phyloP scores from a whole-genome alignment of 2,888 invertebrate species.

The Anorthoa munda region DNA sequence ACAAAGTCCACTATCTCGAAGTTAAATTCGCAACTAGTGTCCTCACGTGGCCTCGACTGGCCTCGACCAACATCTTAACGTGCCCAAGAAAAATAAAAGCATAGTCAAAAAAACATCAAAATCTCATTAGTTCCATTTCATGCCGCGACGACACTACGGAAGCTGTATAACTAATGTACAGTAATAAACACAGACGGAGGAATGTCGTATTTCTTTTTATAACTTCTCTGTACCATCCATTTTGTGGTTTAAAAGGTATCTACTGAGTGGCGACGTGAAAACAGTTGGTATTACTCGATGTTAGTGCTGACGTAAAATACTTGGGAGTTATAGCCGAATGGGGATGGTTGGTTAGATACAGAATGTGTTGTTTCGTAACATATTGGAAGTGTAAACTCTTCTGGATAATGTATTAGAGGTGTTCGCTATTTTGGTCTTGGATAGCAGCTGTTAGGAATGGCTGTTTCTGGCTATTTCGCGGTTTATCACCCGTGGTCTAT shows the following conservation, averaged over 20 bases:
- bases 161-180: conserved; percentile 91
- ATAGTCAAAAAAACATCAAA: conserved; percentile 91
- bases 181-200: conserved; percentile 89
- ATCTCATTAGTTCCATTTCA: conserved; percentile 91
- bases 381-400: conserved; percentile 37
- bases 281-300: conserved; percentile 65
- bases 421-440: neutral
- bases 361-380: conserved; percentile 40
- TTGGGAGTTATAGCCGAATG: conserved; percentile 57
- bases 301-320: conserved; percentile 67
- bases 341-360: conserved; percentile 33
- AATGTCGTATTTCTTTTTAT: conserved; percentile 90
- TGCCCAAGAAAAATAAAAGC: conserved; percentile 88
- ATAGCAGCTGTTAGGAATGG: neutral
- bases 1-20: conserved; percentile 50
- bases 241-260: conserved; percentile 88
- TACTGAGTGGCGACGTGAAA: conserved; percentile 76
- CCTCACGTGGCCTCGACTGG: conserved; percentile 74
- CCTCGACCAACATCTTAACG: conserved; percentile 80
- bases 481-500: too few species aligned
- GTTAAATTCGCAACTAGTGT: conserved; percentile 66
- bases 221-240: conserved; percentile 87
- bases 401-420: conserved; percentile 14
- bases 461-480: too few species aligned
- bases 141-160: conserved; percentile 90